Evolutionary conservation across 2,113 vertebrate species (phyloP).

Genomic region (Carlito syrichta): DNA sequence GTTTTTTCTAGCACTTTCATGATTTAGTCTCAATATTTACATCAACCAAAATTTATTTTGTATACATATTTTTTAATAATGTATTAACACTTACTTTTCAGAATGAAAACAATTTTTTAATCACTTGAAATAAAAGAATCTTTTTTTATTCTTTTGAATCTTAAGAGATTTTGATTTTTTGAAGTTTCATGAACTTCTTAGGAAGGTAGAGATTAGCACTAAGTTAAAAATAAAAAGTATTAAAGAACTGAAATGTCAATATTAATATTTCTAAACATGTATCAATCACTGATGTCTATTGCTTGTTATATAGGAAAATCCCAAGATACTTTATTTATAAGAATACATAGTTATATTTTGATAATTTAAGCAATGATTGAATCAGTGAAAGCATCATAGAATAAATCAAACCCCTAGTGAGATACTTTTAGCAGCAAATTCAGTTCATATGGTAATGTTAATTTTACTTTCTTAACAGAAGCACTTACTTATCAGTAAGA

Average conservation of each 20-base stretch:
- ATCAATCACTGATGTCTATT: conserved; percentile 51
- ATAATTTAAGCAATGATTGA: conserved; percentile 65
- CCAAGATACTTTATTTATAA: conserved; percentile 52
- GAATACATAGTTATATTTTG: conserved; percentile 68
- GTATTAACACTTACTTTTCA: not conserved
- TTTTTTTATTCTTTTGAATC: not conserved
- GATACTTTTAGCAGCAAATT: conserved; percentile 63
- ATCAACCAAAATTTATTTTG: not conserved
- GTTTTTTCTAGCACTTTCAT: conserved; percentile 41
- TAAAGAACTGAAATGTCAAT: conserved; percentile 34
- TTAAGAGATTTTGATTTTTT: not conserved
- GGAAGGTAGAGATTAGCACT: not conserved
- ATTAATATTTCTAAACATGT: conserved; percentile 37
- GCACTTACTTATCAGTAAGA: conserved; percentile 56
- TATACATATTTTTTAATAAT: not conserved
- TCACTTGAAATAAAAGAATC: not conserved
- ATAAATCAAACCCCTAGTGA: conserved; percentile 67
- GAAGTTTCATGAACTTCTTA: not conserved
- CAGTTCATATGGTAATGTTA: conserved; percentile 63
- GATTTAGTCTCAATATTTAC: not conserved
- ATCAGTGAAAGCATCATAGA: conserved; percentile 65
- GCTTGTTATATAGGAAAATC: conserved; percentile 46
- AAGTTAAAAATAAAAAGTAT: not conserved
- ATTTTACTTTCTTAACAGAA: conserved; percentile 68
- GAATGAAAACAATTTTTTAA: conserved; percentile 16